These are phyloP conservation scores for Temnothorax curvispinosus DNA, from an alignment of 1,140 invertebrate species.

Conservation along the genomic window DNA sequence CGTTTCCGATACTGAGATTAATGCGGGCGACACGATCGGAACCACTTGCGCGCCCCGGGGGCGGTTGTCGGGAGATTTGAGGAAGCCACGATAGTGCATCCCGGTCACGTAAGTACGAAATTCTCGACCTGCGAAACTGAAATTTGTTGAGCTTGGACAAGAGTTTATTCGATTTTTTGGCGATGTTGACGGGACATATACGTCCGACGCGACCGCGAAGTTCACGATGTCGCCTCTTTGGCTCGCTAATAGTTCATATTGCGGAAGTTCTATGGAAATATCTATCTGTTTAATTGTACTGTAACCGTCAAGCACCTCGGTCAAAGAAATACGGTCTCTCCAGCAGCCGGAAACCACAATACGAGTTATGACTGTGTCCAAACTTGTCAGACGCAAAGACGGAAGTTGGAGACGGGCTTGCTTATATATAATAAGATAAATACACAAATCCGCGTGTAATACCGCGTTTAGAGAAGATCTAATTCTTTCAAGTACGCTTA, in stretches of 20 bases:
- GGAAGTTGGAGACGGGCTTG: background rate
- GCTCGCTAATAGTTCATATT: background rate
- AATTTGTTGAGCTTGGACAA: constrained; percentile 54
- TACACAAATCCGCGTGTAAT: background rate
- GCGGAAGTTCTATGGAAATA: background rate
- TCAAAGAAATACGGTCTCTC: background rate
- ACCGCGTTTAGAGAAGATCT: background rate
- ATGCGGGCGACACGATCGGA: constrained; percentile 35
- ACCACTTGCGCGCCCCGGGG: background rate
- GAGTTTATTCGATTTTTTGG: constrained; percentile 63
- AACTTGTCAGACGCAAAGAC: constrained; percentile 10
- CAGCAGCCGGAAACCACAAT: background rate
- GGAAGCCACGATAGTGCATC: constrained; percentile 22
- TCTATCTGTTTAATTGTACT: background rate
- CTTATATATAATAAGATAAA: constrained; percentile 16
- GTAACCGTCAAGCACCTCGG: background rate
- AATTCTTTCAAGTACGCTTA: background rate
- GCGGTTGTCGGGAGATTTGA: constrained; percentile 32
- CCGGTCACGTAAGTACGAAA: constrained; percentile 65
- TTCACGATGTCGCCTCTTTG: background rate
- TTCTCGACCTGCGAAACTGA: constrained; percentile 49
- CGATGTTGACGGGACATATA: background rate
- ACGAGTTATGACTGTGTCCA: background rate
- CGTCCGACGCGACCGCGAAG: background rate
- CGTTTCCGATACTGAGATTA: constrained; percentile 44